Conservation (phyloP, 2,113 vertebrate species). For the Nothocercus nigrocapillus region DNA sequence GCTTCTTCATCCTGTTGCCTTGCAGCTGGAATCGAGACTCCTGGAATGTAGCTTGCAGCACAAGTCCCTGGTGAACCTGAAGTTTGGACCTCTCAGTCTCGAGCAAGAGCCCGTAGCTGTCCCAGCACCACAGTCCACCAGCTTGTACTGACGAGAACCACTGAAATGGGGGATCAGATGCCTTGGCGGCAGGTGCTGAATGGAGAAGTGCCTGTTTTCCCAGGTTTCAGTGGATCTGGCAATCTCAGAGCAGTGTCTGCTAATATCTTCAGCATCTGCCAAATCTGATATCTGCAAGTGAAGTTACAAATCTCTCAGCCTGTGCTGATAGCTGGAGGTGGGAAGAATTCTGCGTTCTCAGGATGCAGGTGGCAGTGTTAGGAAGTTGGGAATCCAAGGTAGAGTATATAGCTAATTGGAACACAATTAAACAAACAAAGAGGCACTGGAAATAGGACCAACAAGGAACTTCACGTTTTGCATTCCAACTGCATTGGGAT, state of each 20-base stretch:
- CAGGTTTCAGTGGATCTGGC: background rate
- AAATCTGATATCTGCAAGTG: background rate
- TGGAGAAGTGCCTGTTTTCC: background rate
- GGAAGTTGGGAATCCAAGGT: background rate
- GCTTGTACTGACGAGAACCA: background rate
- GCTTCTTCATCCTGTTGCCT: background rate
- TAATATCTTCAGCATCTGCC: background rate
- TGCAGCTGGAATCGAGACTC: background rate
- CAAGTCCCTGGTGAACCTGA: background rate
- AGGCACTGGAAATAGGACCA: background rate
- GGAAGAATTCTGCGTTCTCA: background rate
- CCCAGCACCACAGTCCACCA: background rate
- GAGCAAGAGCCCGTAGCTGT: background rate
- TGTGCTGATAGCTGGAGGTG: background rate
- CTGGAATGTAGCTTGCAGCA: background rate
- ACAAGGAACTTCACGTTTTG: background rate
- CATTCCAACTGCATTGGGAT: background rate
- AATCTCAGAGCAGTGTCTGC: background rate
- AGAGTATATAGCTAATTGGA: background rate
- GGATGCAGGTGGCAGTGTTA: background rate
- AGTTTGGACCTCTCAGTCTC: background rate
- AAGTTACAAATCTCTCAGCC: background rate
- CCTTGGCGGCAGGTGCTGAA: background rate
- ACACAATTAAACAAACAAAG: background rate
- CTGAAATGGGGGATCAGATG: background rate